Conservation (phyloP, 2,113 vertebrate genomes). For the Pedionomus torquatus region DNA sequence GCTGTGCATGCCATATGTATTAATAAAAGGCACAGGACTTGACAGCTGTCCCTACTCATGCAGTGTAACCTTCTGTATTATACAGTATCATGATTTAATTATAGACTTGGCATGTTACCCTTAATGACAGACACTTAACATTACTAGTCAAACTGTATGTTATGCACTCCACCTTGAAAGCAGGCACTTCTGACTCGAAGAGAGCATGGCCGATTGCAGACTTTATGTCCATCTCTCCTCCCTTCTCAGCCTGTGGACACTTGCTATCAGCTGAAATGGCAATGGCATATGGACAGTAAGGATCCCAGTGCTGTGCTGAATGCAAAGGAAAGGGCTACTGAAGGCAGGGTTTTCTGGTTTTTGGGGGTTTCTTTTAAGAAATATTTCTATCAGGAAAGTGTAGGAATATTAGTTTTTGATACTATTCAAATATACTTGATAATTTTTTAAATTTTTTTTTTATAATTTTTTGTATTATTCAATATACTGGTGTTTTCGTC, state of each 20-base stretch:
- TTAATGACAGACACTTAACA: constrained; percentile 65
- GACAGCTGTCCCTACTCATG: constrained; percentile 60
- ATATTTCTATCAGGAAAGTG: not conserved
- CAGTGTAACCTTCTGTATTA: constrained; percentile 64
- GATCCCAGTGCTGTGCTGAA: not conserved
- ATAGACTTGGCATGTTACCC: constrained; percentile 62
- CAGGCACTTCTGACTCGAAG: constrained; percentile 45
- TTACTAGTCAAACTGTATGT: constrained; percentile 48
- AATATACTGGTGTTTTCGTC: not conserved
- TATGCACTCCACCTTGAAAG: constrained; percentile 60
- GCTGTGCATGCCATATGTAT: constrained; percentile 53
- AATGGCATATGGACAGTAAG: not conserved
- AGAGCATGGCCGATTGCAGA: not conserved
- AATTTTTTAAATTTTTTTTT: too few relatives aligned
- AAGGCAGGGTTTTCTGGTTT: not conserved
- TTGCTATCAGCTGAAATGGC: not conserved
- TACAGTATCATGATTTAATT: constrained; percentile 72
- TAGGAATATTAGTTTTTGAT: not conserved
- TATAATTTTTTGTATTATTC: too few relatives aligned
- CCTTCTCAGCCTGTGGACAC: not conserved
- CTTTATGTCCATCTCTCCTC: not conserved
- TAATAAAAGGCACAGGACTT: constrained; percentile 66
- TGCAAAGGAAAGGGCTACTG: not conserved
- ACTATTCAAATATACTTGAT: too few relatives aligned
- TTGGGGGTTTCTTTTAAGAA: not conserved